Conservation (phyloP, 2,888 invertebrate species). For the Noctuana brunneofusca region DNA sequence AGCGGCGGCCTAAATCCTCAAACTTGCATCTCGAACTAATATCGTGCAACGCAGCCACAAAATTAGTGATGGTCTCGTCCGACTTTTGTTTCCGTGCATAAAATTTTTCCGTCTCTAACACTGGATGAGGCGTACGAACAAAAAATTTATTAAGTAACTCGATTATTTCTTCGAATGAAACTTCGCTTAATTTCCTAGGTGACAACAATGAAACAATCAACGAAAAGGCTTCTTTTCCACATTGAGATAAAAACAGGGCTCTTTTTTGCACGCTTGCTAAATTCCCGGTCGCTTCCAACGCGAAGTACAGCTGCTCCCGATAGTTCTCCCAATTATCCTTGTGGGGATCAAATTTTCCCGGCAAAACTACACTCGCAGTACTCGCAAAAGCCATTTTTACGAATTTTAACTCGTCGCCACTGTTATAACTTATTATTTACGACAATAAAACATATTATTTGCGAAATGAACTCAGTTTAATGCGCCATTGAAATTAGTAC, state of each 20-base stretch:
- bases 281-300: slow-evolving; percentile 19
- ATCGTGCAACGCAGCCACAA: slow-evolving; percentile 8
- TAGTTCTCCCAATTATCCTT: slow-evolving; percentile 25
- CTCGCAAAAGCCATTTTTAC: slow-evolving; percentile 14
- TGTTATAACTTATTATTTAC: neutral
- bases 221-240: slow-evolving; percentile 22
- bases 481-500: neutral
- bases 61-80: slow-evolving; percentile 14
- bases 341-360: slow-evolving; percentile 19
- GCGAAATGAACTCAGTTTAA: neutral
- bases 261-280: slow-evolving; percentile 15
- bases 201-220: slow-evolving; percentile 17
- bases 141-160: neutral
- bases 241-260: slow-evolving; percentile 24
- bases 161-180: slow-evolving; percentile 19
- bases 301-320: slow-evolving; percentile 19
- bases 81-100: slow-evolving; percentile 15
- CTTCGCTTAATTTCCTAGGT: slow-evolving; percentile 17
- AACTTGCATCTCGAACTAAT: slow-evolving; percentile 2
- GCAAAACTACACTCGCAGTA: slow-evolving; percentile 13
- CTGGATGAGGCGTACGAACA: slow-evolving; percentile 1
- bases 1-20: neutral
- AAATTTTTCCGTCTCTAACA: slow-evolving; percentile 19
- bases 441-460: neutral
- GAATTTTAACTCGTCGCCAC: slow-evolving; percentile 8